phyloP scores from a whole-genome alignment of 1,140 invertebrate genomes.

The Dolichoris vasculosae region DNA sequence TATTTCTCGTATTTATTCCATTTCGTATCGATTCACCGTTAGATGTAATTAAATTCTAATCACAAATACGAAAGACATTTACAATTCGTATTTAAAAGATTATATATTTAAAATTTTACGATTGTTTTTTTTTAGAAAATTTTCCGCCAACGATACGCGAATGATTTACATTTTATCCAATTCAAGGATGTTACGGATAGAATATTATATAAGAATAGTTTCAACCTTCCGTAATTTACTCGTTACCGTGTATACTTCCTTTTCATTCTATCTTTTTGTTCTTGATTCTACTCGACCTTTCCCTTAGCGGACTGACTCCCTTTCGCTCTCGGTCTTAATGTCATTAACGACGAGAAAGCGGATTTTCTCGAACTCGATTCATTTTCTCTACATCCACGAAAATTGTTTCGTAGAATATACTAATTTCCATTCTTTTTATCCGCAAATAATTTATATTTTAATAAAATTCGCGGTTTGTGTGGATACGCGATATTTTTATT shows the following conservation, averaged over 20 bases:
- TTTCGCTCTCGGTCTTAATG: slow-evolving; percentile 36
- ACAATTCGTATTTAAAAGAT: too few relatives aligned
- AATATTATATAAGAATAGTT: background rate
- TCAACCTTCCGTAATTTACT: slow-evolving; percentile 33
- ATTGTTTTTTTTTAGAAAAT: too few relatives aligned
- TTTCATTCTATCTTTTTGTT: slow-evolving; percentile 32
- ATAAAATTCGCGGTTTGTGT: too few relatives aligned
- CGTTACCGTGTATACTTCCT: slow-evolving; percentile 38
- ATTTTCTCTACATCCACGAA: background rate
- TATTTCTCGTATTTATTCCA: too few relatives aligned
- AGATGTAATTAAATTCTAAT: too few relatives aligned
- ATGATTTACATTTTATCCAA: background rate
- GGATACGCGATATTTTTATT: too few relatives aligned
- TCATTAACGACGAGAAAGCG: slow-evolving; percentile 8
- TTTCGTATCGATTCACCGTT: too few relatives aligned
- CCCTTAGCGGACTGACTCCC: slow-evolving; percentile 33
- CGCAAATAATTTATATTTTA: too few relatives aligned
- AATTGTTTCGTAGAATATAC: background rate
- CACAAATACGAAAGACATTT: too few relatives aligned
- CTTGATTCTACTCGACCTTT: slow-evolving; percentile 38
- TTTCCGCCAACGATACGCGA: too few relatives aligned
- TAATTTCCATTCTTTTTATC: too few relatives aligned
- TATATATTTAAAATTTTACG: too few relatives aligned
- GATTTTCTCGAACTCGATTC: background rate
- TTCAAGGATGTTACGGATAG: background rate